Percentiles rank a stretch among this genome's conserved stretches.
Conservation (phyloP, 1,140 invertebrate genomes). For the Aphaenogaster rudis region DNA sequence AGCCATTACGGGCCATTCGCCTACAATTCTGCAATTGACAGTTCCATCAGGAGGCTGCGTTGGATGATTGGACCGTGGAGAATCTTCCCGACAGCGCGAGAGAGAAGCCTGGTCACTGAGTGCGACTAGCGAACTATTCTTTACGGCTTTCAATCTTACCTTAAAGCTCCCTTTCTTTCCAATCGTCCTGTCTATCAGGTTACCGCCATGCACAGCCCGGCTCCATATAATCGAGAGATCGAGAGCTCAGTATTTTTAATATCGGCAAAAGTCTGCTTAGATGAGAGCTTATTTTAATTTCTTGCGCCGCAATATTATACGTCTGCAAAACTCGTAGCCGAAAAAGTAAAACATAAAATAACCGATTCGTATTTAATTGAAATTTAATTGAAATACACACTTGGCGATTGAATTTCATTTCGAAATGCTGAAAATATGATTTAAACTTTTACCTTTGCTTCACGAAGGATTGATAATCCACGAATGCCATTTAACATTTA, state of each 20-base stretch:
- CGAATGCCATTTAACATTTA: neutral
- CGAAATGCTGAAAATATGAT: neutral
- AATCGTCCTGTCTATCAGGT: slow-evolving; percentile 22
- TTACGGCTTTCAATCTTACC: slow-evolving; percentile 59
- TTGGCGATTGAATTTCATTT: neutral
- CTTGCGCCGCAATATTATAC: neutral
- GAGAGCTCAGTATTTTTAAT: slow-evolving; percentile 42
- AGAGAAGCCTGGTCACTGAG: slow-evolving; percentile 42
- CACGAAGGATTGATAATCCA: neutral
- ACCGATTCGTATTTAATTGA: neutral
- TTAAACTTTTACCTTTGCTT: neutral
- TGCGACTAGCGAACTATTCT: slow-evolving; percentile 49
- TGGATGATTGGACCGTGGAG: slow-evolving; percentile 72
- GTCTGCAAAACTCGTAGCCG: neutral
- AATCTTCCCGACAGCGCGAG: slow-evolving; percentile 56
- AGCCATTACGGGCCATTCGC: slow-evolving; percentile 74
- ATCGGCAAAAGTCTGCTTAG: neutral
- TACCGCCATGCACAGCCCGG: neutral
- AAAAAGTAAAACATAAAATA: neutral
- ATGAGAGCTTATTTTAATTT: neutral
- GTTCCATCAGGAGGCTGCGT: slow-evolving; percentile 67
- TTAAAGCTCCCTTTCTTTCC: slow-evolving; percentile 33
- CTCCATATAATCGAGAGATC: slow-evolving; percentile 9
- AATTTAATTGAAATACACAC: neutral
- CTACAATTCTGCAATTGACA: slow-evolving; percentile 75